Percentiles rank a stretch among this genome's conserved stretches.
Conservation (phyloP, 2,113 vertebrate genomes). For the Corythornis madagascariensis region DNA sequence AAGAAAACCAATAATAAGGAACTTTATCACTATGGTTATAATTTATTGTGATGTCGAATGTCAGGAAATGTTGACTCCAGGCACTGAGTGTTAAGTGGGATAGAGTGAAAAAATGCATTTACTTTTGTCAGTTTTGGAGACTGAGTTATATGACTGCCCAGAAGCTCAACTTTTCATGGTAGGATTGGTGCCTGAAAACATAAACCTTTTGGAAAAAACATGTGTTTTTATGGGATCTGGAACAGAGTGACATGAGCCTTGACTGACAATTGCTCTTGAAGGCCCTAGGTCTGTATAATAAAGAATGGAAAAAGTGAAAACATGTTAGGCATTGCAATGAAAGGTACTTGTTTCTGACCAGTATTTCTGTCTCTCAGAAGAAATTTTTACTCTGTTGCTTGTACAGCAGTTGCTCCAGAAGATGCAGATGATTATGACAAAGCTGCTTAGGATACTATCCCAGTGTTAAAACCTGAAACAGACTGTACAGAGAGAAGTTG, state of each 20-base stretch:
- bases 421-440: neutral
- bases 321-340: neutral
- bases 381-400: neutral
- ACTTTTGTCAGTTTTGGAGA: neutral
- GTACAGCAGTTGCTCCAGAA: neutral
- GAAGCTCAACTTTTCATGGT: neutral
- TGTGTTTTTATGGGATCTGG: neutral
- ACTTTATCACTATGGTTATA: neutral
- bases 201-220: accelerated
- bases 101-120: neutral
- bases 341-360: neutral
- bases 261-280: neutral
- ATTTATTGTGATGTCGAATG: neutral
- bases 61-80: neutral
- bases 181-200: neutral
- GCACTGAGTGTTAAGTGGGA: neutral
- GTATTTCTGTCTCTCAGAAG: neutral
- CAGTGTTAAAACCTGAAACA: neutral
- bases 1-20: neutral
- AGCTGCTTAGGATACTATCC: neutral
- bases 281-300: neutral
- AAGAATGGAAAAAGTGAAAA: neutral
- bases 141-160: neutral
- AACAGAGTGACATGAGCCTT: neutral
- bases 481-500: neutral